Evolutionary conservation across 2,888 invertebrate genomes (phyloP).

Genomic region (Cephus nigrinus): DNA sequence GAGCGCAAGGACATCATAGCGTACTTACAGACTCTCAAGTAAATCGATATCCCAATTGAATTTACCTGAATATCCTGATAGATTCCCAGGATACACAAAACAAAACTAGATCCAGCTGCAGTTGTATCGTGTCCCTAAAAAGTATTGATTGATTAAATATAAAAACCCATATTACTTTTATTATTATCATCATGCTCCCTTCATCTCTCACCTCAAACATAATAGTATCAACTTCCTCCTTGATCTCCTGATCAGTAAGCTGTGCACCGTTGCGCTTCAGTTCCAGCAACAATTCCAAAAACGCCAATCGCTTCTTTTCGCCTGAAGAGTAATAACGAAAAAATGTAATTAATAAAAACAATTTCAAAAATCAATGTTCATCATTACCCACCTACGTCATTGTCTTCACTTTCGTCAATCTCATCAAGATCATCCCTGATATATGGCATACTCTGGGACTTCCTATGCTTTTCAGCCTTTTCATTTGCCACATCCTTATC

Average conservation of each 20-base stretch:
- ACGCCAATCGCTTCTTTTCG: conserved; percentile 85
- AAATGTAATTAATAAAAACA: conserved; percentile 14
- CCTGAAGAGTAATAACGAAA: conserved; percentile 59
- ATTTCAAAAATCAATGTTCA: not conserved
- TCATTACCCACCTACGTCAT: conserved; percentile 62
- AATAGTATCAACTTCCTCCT: conserved; percentile 86
- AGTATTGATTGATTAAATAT: not conserved
- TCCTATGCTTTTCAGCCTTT: not conserved
- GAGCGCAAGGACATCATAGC: conserved; percentile 77
- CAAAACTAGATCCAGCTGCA: conserved; percentile 84
- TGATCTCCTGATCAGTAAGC: conserved; percentile 81
- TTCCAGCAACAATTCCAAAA: conserved; percentile 87
- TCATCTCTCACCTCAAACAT: conserved; percentile 80
- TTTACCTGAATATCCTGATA: conserved; percentile 77
- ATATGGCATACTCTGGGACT: conserved; percentile 45
- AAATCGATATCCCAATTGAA: conserved; percentile 5
- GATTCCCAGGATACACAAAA: conserved; percentile 81
- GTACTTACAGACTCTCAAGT: conserved; percentile 68
- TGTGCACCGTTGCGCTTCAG: conserved; percentile 79
- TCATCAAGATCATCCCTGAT: conserved; percentile 68
- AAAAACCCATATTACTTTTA: not conserved
- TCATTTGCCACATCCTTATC: conserved; percentile 26
- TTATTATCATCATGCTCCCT: not conserved
- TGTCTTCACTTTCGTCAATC: conserved; percentile 48
- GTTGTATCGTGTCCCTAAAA: conserved; percentile 83